These are phyloP conservation scores for Balaeniceps rex DNA, from an alignment of 2,113 vertebrate genomes.

Conservation along the genomic window DNA sequence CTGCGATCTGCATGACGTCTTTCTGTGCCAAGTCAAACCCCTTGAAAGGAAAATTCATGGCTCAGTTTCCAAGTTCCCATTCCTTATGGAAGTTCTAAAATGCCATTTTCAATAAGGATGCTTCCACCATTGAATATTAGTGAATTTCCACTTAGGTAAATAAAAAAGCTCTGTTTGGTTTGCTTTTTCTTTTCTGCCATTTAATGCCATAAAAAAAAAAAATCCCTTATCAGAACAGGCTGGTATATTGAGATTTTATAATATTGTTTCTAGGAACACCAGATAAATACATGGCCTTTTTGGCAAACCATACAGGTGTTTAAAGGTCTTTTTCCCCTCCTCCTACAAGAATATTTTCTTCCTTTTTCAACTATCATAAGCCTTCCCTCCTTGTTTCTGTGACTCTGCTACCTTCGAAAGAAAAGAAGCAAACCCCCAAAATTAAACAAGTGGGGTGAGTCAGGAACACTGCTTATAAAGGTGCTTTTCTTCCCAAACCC, in stretches of 20 bases:
- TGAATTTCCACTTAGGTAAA: not conserved
- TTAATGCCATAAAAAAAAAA: not conserved
- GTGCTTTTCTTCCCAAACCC: not conserved
- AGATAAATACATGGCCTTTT: not conserved
- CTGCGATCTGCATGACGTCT: slow-evolving; percentile 12
- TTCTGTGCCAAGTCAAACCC: slow-evolving; percentile 46
- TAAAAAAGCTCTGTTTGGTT: not conserved
- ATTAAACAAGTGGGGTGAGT: not conserved
- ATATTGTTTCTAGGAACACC: not conserved
- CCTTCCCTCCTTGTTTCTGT: not conserved
- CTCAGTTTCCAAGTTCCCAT: not conserved
- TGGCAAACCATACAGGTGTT: not conserved
- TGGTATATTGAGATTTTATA: not conserved
- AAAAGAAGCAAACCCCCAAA: not conserved
- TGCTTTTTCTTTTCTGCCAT: not conserved
- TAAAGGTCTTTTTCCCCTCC: not conserved
- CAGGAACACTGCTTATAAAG: not conserved
- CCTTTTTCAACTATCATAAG: not conserved
- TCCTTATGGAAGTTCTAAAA: slow-evolving; percentile 24
- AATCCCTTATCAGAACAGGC: not conserved
- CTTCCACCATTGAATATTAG: not conserved
- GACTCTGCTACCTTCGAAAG: not conserved
- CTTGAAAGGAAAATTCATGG: slow-evolving; percentile 43
- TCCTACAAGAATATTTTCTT: not conserved
- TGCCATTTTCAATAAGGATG: not conserved